Evolutionary conservation across 2,888 invertebrate species (phyloP), one percentile per base, ranked within the genome.

Genomic region (Spialia ferax): DNA sequence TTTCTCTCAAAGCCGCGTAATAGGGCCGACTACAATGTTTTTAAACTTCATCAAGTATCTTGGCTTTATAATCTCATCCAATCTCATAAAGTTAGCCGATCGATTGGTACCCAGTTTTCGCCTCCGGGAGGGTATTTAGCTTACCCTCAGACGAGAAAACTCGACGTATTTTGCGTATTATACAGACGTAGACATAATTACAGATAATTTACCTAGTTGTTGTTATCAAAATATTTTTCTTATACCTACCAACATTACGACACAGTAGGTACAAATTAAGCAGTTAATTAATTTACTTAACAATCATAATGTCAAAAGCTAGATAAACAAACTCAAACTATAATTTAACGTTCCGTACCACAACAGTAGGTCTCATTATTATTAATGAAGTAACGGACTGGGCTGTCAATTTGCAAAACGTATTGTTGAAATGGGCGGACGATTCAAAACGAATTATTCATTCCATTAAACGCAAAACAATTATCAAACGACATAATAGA

Each of bases 401-500:
- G 32, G 45, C 63, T 56, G 63, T 63, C 63, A 63, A 56, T 63
- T 63, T 56, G 56, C 38, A 22, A 45, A 63, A 45, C 63, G 63
- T 56, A 32, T 48, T 56, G 63, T 63, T 22, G 63, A 56, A 48
- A 22, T 54, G 26, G 26, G 42, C n/a, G 50, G 55, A 63, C 45
- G 29, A 56, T 63, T 63, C 63, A 45, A n/a, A 56, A 56, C 56
- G 63, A 48, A 63, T 63, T 63, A 63, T 63, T 63, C 63, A 63
- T 63, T 48, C 63, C 45, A 63, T 63, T 63, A 56, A 72, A 66
- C 60, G 65, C 63, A 56, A 72, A 69, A 71, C 72, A 71, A 72
- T 71, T 71, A 74, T 70, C 69, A 63, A 32, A 54, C 62, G 67
- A 61, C 68, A 63, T 68, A 72, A 69, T 72, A 70, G 73, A 74